Base-by-base conservation (phyloP, 2,888 invertebrate species). In the Aphelenchoides bicaudatus region DNA sequence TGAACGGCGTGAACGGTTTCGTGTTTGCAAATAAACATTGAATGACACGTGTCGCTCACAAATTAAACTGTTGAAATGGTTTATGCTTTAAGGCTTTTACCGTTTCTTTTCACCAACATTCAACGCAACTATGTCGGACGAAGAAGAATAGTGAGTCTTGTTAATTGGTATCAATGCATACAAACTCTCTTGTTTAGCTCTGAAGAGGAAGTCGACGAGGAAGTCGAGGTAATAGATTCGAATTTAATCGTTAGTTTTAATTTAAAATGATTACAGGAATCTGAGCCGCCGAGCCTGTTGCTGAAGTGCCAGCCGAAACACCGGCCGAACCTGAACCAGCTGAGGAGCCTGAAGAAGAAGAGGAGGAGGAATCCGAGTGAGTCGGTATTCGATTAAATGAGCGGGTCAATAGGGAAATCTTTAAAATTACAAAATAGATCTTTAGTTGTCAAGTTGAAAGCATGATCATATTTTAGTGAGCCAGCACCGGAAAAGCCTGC, bases 341-440 rank as follows among this genome's bases (percentile, higher is more conserved):
- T 57, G 39, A 62, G 53, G 38, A 60, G 48, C 21, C 47, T 25
- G 49, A 53, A 57, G 51, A 63, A 48, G 25, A 60, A 64, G 3
- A 49, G 62, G 23, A 61, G 23, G 43, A 43, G 23, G 43, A 19
- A 8, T 25, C 43, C 10, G 25, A 43, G 43, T 43, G 23, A 43
- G 43, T n/a, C 10, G 6, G 10, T n/a, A 43, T 25, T 10, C 23
- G 16, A 10, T 43, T n/a, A 43, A 43, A 19, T 43, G 16, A 19
- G 16, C 25, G 10, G 43, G 10, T 43, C n/a, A n/a, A n/a, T n/a
- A n/a, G n/a, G n/a, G n/a, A n/a, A n/a, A n/a, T n/a, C n/a, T n/a
- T n/a, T n/a, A n/a, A n/a, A n/a, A n/a, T n/a, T n/a, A n/a, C n/a
- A n/a, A n/a, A n/a, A n/a, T n/a, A n/a, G n/a, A n/a, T n/a, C n/a